These are phyloP conservation scores for Drosophila repleta DNA, from an alignment of 1,140 invertebrate genomes.

Conservation along the genomic window DNA sequence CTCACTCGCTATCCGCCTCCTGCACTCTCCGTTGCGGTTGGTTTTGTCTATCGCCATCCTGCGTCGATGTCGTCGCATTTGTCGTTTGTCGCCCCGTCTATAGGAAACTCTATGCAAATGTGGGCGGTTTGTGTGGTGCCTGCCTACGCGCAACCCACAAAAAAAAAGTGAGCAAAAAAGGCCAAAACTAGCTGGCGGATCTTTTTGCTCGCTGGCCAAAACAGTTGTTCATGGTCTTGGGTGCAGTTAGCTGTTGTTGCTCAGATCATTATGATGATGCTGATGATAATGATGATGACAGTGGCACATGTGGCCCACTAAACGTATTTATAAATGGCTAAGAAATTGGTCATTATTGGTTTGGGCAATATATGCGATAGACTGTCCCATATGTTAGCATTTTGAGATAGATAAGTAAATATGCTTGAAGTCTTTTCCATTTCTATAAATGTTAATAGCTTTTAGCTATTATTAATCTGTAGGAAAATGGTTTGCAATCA, in stretches of 20 bases:
- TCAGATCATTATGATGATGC: slow-evolving; percentile 4
- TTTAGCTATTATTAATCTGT: background rate
- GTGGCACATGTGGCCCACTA: slow-evolving; percentile 59
- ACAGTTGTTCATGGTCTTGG: slow-evolving; percentile 57
- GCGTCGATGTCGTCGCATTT: slow-evolving; percentile 68
- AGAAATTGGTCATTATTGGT: slow-evolving; percentile 35
- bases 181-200: slow-evolving; percentile 52
- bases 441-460: background rate
- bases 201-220: slow-evolving; percentile 13
- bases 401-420: too few species aligned
- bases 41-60: slow-evolving; percentile 51
- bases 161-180: slow-evolving; percentile 7
- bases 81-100: slow-evolving; percentile 73
- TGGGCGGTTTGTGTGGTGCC: slow-evolving; percentile 64
- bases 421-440: too few species aligned
- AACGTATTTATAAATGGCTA: slow-evolving; percentile 37
- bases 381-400: background rate
- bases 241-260: slow-evolving; percentile 57
- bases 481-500: too few species aligned
- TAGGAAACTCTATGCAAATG: slow-evolving; percentile 75
- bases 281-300: slow-evolving; percentile 33
- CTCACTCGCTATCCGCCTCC: background rate
- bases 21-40: background rate
- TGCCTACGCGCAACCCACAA: slow-evolving; percentile 80
- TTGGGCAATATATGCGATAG: background rate